Conservation (phyloP, 2,113 vertebrate genomes). For the Heterocephalus glaber region DNA sequence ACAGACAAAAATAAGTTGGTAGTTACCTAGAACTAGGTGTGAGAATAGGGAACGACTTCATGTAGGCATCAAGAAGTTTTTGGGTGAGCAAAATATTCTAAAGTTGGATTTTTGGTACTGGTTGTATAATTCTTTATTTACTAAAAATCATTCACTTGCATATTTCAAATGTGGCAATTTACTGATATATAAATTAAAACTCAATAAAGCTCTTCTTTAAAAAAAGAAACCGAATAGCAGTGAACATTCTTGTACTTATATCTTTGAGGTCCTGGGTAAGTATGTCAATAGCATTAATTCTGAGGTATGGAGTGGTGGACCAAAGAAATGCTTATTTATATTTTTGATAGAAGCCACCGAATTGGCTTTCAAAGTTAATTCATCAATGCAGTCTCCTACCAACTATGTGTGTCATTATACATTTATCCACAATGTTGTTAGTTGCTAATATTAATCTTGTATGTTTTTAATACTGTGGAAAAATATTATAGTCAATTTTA, state of each 20-base stretch:
- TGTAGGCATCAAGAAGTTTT: not conserved
- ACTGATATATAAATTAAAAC: not conserved
- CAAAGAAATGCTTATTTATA: not conserved
- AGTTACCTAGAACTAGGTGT: not conserved
- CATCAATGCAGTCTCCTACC: not conserved
- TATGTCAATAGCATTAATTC: not conserved
- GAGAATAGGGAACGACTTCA: not conserved
- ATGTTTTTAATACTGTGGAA: not conserved
- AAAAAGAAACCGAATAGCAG: not conserved
- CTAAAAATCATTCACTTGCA: constrained; percentile 26
- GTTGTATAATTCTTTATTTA: not conserved
- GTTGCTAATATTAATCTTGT: not conserved
- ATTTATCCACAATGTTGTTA: not conserved
- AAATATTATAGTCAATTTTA: not conserved
- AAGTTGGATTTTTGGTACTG: constrained; percentile 4
- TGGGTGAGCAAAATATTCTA: not conserved
- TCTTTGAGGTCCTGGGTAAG: not conserved
- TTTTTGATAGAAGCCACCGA: not conserved
- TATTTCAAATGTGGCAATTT: constrained; percentile 23
- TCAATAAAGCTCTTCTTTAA: constrained; percentile 22
- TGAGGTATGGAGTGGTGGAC: not conserved
- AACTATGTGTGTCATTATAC: not conserved
- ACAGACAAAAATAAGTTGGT: not conserved
- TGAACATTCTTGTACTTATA: not conserved
- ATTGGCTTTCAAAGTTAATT: constrained; percentile 16